phyloP scores from a whole-genome alignment of 2,797 vertebrate genomes.

The Psittacula derbiana region DNA sequence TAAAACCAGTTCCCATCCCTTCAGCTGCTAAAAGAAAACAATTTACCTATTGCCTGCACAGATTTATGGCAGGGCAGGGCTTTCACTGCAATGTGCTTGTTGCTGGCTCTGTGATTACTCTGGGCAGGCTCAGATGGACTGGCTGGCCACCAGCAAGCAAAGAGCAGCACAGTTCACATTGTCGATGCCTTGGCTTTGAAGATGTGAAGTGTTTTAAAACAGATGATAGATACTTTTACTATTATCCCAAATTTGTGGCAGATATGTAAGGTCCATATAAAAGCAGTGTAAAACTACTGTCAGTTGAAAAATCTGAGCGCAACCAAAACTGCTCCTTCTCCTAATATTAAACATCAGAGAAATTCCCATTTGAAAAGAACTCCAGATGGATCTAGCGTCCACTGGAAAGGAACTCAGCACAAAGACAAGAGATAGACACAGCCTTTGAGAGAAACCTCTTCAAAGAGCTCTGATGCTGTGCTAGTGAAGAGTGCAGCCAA shows the following conservation, averaged over 20 bases:
- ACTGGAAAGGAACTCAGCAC: background rate
- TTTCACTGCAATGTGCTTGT: background rate
- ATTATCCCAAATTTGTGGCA: background rate
- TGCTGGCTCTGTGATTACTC: background rate
- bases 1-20: background rate
- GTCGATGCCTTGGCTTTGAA: background rate
- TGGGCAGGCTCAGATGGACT: background rate
- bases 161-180: background rate
- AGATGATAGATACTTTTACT: background rate
- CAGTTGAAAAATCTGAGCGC: background rate
- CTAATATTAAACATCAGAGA: background rate
- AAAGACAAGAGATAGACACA: background rate
- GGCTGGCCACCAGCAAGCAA: rapidly evolving
- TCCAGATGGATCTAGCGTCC: background rate
- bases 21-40: background rate
- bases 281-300: background rate
- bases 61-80: background rate
- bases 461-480: background rate
- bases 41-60: background rate
- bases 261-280: background rate
- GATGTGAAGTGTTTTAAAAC: background rate
- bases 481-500: background rate
- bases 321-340: background rate
- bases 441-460: background rate
- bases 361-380: background rate